phyloP scores from a whole-genome alignment of 2,797 vertebrate species.

The Diglossa cyanea region DNA sequence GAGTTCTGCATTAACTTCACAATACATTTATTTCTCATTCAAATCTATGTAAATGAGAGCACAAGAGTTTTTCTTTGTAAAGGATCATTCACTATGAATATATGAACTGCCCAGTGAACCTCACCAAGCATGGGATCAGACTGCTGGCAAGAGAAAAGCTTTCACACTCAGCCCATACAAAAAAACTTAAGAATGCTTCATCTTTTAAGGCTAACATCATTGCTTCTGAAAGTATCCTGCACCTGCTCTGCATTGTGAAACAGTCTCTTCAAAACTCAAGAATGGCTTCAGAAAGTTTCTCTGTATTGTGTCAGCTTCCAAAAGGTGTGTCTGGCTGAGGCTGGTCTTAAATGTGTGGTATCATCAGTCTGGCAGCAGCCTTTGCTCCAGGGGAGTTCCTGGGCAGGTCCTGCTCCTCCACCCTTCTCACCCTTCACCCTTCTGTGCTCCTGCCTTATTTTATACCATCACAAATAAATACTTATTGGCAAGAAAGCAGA shows the following conservation, averaged over 20 bases:
- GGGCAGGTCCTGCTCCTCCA: neutral
- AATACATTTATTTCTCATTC: neutral
- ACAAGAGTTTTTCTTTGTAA: neutral
- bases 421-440: neutral
- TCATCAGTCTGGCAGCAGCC: neutral
- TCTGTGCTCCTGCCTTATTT: neutral
- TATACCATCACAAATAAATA: neutral
- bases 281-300: neutral
- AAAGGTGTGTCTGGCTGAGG: neutral
- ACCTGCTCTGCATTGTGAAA: neutral
- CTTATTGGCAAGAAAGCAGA: neutral
- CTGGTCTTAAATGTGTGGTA: neutral
- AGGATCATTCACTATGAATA: neutral
- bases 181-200: neutral
- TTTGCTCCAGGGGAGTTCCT: too few relatives aligned
- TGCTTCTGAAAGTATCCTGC: neutral
- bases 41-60: neutral
- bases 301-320: neutral
- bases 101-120: neutral
- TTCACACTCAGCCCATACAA: neutral
- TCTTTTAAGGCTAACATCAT: neutral
- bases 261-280: neutral
- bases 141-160: neutral
- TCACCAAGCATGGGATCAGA: neutral
- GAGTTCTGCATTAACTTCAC: neutral